Evolutionary conservation across 2,797 vertebrate genomes (phyloP).

Genomic region (Ceryle rudis): DNA sequence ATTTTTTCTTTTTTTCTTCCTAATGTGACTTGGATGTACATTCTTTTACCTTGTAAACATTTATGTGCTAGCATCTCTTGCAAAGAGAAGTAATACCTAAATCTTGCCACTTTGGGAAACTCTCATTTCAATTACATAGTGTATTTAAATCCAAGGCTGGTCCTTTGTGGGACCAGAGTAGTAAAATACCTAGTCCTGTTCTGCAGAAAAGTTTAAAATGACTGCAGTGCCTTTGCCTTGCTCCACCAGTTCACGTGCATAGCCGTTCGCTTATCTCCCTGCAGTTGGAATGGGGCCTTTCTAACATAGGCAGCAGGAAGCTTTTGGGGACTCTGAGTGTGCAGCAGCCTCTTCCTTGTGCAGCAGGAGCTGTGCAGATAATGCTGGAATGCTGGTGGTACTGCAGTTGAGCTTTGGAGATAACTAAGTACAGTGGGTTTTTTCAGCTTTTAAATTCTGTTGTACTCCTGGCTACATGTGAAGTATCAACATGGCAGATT

Average conservation of each 20-base stretch:
- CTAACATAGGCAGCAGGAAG: not conserved
- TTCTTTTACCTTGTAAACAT: not conserved
- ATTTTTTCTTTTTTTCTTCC: not conserved
- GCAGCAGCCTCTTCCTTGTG: accelerated
- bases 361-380: not conserved
- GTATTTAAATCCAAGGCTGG: not conserved
- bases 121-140: not conserved
- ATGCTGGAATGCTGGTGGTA: constrained; percentile 40
- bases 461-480: not conserved
- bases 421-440: constrained; percentile 36
- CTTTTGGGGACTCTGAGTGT: not conserved
- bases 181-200: not conserved
- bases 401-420: constrained; percentile 3
- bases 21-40: accelerated
- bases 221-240: not conserved
- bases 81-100: not conserved
- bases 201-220: not conserved
- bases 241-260: not conserved
- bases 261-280: not conserved
- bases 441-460: constrained; percentile 1
- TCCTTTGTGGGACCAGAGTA: accelerated
- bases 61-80: not conserved
- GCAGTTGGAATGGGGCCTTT: not conserved
- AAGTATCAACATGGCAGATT: not conserved
- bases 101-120: not conserved